These are phyloP conservation scores for Drosophila micromelanica DNA, from an alignment of 1,140 invertebrate genomes.

Conservation along the genomic window DNA sequence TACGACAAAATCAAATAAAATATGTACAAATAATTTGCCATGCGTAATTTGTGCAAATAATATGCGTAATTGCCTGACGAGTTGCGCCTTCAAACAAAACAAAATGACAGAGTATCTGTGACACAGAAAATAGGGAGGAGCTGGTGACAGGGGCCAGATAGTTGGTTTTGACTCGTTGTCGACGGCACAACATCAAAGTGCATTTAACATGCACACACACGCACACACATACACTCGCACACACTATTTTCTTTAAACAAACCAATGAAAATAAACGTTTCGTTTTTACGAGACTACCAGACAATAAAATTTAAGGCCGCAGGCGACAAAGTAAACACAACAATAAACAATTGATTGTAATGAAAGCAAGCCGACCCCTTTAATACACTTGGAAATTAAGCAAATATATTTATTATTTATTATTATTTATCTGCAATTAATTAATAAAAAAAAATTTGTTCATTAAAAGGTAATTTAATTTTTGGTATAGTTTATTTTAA, in stretches of 20 bases:
- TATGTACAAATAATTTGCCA: constrained; percentile 73
- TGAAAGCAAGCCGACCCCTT: constrained; percentile 4
- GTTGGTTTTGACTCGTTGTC: constrained; percentile 27
- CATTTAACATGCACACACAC: constrained; percentile 46
- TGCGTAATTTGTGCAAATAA: constrained; percentile 83
- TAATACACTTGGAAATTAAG: constrained; percentile 35
- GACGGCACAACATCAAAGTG: constrained; percentile 68
- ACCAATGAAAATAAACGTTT: constrained; percentile 46
- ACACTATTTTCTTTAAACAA: constrained; percentile 50
- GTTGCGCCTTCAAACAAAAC: constrained; percentile 4
- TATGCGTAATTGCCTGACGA: constrained; percentile 71
- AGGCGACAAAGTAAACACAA: constrained; percentile 79
- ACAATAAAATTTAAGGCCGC: constrained; percentile 68
- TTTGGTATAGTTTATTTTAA: too few species aligned
- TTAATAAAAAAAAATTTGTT: too few species aligned
- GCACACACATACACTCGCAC: constrained; percentile 6
- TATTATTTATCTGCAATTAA: too few species aligned
- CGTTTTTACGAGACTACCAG: constrained; percentile 54
- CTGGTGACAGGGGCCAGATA: background rate
- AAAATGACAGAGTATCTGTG: background rate
- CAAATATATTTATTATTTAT: background rate
- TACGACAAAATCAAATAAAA: constrained; percentile 67
- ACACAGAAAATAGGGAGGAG: background rate
- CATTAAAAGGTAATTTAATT: too few species aligned
- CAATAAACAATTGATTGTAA: constrained; percentile 46